phyloP scores from a whole-genome alignment of 2,113 vertebrate species.

The Marmota flaviventris region DNA sequence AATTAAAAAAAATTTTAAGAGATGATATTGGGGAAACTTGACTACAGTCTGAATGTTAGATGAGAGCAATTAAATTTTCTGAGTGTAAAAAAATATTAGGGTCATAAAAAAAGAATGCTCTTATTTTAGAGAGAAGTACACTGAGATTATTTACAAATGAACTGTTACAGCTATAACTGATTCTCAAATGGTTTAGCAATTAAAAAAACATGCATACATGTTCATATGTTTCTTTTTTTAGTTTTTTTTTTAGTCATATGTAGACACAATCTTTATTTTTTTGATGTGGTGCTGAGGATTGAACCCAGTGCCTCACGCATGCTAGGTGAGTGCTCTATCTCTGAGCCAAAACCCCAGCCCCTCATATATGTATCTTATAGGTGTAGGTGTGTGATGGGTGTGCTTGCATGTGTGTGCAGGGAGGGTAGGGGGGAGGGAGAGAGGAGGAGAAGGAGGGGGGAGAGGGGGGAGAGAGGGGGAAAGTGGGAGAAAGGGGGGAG shows the following conservation, averaged over 20 bases:
- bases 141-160: not conserved
- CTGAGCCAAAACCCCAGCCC: no score
- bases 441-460: no score
- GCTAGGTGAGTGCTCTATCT: no score
- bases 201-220: not conserved
- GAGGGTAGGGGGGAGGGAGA: not conserved
- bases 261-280: no score
- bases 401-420: not conserved
- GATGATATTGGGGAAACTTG: not conserved
- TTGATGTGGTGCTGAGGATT: no score
- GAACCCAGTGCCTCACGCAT: no score
- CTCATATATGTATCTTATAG: no score
- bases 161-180: not conserved
- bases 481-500: no score
- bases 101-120: not conserved
- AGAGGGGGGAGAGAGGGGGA: no score
- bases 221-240: no score
- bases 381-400: no score
- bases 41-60: not conserved
- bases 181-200: not conserved
- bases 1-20: not conserved
- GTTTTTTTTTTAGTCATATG: no score
- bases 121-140: not conserved
- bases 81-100: not conserved
- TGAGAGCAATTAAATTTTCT: not conserved